Evolutionary conservation across 2,888 invertebrate species (phyloP).

Genomic region (Sicus ferrugineus): DNA sequence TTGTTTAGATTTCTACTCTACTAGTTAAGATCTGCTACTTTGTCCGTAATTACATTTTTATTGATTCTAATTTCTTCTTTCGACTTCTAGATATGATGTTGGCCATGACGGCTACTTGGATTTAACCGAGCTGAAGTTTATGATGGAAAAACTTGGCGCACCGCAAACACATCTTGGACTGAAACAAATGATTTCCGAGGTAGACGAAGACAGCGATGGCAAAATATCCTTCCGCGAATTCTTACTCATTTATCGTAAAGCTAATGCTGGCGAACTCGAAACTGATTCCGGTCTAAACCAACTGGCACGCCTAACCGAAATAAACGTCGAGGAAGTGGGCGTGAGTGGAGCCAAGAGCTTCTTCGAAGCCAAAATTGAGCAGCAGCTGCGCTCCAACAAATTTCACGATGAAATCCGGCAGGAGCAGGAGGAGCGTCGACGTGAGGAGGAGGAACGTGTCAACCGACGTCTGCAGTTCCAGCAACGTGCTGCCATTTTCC

Average conservation of each 20-base stretch:
- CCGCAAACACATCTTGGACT: slow-evolving; percentile 95
- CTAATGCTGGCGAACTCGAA: slow-evolving; percentile 87
- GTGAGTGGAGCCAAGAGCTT: slow-evolving; percentile 94
- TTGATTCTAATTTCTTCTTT: slow-evolving; percentile 18
- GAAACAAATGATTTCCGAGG: slow-evolving; percentile 93
- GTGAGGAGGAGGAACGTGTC: slow-evolving; percentile 84
- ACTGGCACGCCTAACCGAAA: slow-evolving; percentile 86
- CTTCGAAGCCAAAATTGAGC: slow-evolving; percentile 95
- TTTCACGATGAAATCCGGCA: slow-evolving; percentile 92
- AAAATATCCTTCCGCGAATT: slow-evolving; percentile 92
- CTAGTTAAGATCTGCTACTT: background rate
- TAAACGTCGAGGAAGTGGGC: slow-evolving; percentile 92
- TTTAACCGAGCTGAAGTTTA: slow-evolving; percentile 87
- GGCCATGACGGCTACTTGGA: slow-evolving; percentile 89
- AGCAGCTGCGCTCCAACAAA: slow-evolving; percentile 81
- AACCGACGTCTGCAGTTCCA: slow-evolving; percentile 83
- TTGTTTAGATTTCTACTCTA: background rate
- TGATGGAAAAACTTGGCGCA: slow-evolving; percentile 96
- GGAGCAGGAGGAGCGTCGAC: slow-evolving; percentile 88
- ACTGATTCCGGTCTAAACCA: slow-evolving; percentile 87
- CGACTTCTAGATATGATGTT: slow-evolving; percentile 80
- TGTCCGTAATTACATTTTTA: background rate
- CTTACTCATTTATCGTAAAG: slow-evolving; percentile 82
- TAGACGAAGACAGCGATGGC: slow-evolving; percentile 85
- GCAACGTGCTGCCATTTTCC: slow-evolving; percentile 87